phyloP scores from a whole-genome alignment of 2,888 invertebrate species.

The Melinopterus prodromus region DNA sequence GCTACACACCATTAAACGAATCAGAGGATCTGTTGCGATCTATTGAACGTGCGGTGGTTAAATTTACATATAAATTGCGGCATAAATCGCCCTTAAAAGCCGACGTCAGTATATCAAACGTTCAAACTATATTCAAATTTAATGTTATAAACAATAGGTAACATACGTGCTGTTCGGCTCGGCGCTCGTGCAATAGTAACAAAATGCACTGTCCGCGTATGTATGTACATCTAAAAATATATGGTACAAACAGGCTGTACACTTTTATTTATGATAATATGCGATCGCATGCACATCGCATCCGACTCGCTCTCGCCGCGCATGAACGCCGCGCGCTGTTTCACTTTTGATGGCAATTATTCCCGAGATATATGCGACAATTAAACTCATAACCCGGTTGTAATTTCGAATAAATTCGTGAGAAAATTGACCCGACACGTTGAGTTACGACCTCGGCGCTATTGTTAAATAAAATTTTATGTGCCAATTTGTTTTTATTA shows the following conservation, averaged over 20 bases:
- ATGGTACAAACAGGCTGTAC: slow-evolving; percentile 27
- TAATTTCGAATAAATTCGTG: slow-evolving; percentile 36
- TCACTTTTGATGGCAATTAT: slow-evolving; percentile 35
- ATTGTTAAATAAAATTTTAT: not conserved
- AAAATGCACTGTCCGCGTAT: slow-evolving; percentile 14
- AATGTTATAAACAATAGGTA: slow-evolving; percentile 30
- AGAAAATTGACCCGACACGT: slow-evolving; percentile 26
- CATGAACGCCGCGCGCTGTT: slow-evolving; percentile 30
- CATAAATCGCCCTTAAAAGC: slow-evolving; percentile 32
- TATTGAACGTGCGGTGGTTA: slow-evolving; percentile 4
- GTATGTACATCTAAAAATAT: slow-evolving; percentile 24
- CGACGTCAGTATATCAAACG: slow-evolving; percentile 33
- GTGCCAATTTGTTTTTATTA: not conserved
- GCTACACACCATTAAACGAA: not conserved
- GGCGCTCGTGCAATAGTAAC: slow-evolving; percentile 10
- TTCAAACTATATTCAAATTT: slow-evolving; percentile 35
- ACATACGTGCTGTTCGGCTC: slow-evolving; percentile 16
- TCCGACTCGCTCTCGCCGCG: slow-evolving; percentile 13
- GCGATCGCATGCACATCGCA: slow-evolving; percentile 20
- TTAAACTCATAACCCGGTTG: slow-evolving; percentile 33
- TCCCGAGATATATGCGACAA: slow-evolving; percentile 34
- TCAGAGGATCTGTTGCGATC: not conserved
- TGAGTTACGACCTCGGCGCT: not conserved
- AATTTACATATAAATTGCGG: slow-evolving; percentile 35
- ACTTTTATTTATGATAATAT: slow-evolving; percentile 36